These are phyloP conservation scores for Pluvialis apricaria DNA, from an alignment of 2,113 vertebrate species.

Conservation along the genomic window DNA sequence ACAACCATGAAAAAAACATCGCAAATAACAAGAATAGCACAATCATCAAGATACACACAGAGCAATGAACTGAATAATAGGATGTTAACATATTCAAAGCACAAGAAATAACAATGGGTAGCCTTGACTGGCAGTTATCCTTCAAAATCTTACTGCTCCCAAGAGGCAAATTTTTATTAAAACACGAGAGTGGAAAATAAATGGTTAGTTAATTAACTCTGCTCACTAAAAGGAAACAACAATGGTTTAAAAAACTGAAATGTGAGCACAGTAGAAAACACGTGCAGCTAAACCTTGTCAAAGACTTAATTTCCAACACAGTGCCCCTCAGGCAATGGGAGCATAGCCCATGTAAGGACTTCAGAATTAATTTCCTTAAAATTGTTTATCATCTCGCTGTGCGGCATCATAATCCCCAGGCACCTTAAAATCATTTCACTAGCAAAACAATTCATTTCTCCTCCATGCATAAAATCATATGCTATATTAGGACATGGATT, in stretches of 20 bases:
- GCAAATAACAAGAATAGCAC: neutral
- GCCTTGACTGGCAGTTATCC: conserved; percentile 47
- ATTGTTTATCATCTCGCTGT: conserved; percentile 33
- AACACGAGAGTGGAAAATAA: conserved; percentile 36
- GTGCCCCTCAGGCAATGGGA: conserved; percentile 1
- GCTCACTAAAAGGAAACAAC: conserved; percentile 17
- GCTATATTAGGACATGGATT: neutral
- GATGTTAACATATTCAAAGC: conserved; percentile 32
- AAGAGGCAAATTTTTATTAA: conserved; percentile 27
- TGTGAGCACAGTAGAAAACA: neutral
- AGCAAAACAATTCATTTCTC: conserved; percentile 41
- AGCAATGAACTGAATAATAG: conserved; percentile 17
- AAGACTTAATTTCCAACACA: neutral
- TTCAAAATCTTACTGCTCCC: conserved; percentile 40
- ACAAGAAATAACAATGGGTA: conserved; percentile 33
- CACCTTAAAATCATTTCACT: conserved; percentile 27
- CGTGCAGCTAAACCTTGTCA: neutral
- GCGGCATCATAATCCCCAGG: conserved; percentile 12
- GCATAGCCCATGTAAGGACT: neutral
- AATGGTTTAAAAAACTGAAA: neutral
- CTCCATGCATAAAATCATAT: conserved; percentile 14
- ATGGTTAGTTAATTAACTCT: conserved; percentile 23
- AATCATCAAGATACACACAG: neutral
- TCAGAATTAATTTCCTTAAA: conserved; percentile 43
- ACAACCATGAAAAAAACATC: neutral